Evolutionary conservation across 1,140 invertebrate species (phyloP).

Genomic region (Physella acuta): DNA sequence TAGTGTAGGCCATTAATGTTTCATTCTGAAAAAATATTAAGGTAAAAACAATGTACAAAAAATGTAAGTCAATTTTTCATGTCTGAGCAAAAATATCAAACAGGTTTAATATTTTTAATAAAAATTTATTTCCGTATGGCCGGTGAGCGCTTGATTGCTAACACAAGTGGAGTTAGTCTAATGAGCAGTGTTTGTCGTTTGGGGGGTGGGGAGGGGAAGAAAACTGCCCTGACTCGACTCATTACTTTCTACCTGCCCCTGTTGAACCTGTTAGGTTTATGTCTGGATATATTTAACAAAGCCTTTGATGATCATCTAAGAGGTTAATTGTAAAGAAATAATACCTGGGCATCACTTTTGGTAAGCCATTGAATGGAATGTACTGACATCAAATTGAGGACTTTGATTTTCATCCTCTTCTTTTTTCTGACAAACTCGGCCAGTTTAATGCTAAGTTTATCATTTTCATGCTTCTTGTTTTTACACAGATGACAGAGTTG

Average conservation of each 20-base stretch:
- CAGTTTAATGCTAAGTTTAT: not conserved
- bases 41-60: not conserved
- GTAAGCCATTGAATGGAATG: constrained; percentile 16
- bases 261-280: no score
- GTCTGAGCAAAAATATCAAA: not conserved
- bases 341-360: no score
- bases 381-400: constrained; percentile 18
- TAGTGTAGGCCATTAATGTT: constrained; percentile 16
- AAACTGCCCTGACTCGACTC: no score
- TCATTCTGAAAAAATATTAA: constrained; percentile 1
- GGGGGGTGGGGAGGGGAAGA: no score
- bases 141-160: not conserved
- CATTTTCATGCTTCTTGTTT: not conserved
- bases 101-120: not conserved
- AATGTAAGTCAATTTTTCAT: not conserved
- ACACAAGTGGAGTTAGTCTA: no score
- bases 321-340: no score
- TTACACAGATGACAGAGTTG: constrained; percentile 8
- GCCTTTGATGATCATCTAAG: no score
- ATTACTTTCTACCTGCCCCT: no score
- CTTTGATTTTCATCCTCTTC: constrained; percentile 20
- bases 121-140: not conserved
- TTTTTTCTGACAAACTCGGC: not conserved
- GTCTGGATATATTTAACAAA: no score
- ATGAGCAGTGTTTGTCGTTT: no score